Evolutionary conservation across 2,797 vertebrate species (phyloP), one percentile per base, ranked within the genome.

Genomic region (Xenentodon cancila): DNA sequence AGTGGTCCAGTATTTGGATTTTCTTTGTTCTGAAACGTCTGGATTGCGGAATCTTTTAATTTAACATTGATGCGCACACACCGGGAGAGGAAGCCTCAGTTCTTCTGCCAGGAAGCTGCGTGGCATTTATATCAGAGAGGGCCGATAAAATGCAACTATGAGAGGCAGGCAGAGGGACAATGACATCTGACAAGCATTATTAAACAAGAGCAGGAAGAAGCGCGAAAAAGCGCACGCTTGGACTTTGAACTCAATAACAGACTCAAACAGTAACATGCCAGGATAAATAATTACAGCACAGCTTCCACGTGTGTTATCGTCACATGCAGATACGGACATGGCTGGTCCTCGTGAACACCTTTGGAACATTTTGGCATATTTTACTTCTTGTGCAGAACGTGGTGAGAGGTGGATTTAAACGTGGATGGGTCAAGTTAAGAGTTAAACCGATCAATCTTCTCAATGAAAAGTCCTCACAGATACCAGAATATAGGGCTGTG

Each of bases 91-190:
- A 34, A 69, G 70, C 64, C 68, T 79, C 74, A 66, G 77, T 75
- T 79, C 55, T 60, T 64, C 12, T 72, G 75, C 65, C 70, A 86
- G 75, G n/a, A 17, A 63, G 71, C 79, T 83, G 73, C 52, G n/a
- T 70, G 71, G 56, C 59, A 65, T 79, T 79, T 63, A 55, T 42
- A 75, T 76, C 65, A 73, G 45, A 70, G 49, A 71, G 46, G 7
- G 53, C 34, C 13, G 62, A 68, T 51, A 48, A n/a, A 52, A 71
- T 17, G 47, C 58, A 71, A 62, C 22, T 19, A 19, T 40, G 59
- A 61, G 50, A 56, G 53, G 18, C 44, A 32, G 30, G 13, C 27
- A 20, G 22, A 25, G 20, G 32, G 32, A 47, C 45, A 44, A 17
- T 30, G 47, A 59, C 19, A 46, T 9, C 3, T 19, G 18, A 46